Base-by-base conservation (phyloP, 1,140 invertebrate genomes). In the Bombus waltoni region DNA sequence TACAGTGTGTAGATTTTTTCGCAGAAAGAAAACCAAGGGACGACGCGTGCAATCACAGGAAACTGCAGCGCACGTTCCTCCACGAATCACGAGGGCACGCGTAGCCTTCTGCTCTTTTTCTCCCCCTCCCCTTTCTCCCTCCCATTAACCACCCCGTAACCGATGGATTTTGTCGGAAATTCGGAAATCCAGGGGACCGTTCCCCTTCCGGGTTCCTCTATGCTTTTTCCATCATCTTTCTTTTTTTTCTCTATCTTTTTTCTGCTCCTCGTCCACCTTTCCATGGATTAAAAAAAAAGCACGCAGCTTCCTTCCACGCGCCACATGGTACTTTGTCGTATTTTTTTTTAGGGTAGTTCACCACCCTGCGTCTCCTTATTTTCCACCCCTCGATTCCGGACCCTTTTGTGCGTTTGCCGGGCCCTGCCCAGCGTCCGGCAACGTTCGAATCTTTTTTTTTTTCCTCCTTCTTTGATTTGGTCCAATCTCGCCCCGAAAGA, bases 401-500 rank as follows among this genome's bases (percentile, higher is more conserved):
- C 88, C 87, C 87, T 87, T 92, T 92, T 93, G 92, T 93, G 70
- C 85, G 70, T 18, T 18, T 5, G 57, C 73, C 42, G 82, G 87
- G 70, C 77, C 91, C 90, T 91, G 92, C 89, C 93, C 92, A 93
- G 89, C 93, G 94, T 94, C 94, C 93, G 90, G 93, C 92, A 88
- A 89, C 87, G 83, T 83, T 82, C 77, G 53, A 66, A 66, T 32
- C 53, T 59, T 53, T 70, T 80, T 75, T 44, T 38, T 9, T n/a
- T 53, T 8, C 11, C 65, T n/a, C 28, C 44, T 32, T 59, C 65
- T 53, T 28, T 47, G 15, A 8, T 66, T 32, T 44, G 32, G 65
- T 68, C 73, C 47, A n/a, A 80, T 35, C 38, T 62, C 71, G n/a
- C 38, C 28, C n/a, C 4, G n/a, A 11, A 40, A 32, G 59, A 81